Base-by-base conservation (phyloP, 37 sponge, comb jelly and placozoan species). In the Hexactinellida sp. region DNA sequence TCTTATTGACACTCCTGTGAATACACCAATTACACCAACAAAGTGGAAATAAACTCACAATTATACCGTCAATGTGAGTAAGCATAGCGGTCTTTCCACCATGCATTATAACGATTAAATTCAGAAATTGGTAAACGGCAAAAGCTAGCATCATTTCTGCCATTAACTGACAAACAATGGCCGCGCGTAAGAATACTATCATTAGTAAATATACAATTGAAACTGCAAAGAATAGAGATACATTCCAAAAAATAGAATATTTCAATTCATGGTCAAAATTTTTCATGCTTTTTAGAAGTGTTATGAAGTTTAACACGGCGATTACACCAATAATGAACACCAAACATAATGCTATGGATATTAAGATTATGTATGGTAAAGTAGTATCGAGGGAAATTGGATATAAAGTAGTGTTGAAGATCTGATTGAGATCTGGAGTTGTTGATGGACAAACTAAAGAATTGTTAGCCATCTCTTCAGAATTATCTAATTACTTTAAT, bases 81-180 rank as follows among this genome's bases (percentile, higher is more conserved):
- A 10, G 3, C 76, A 63, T 63, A 21, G 76, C 21, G 28, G 21
- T 23, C 76, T 63, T 63, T 28, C 76, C 76, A 25, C 76, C 76
- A n/a, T 63, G 30, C 21, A n/a, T 25, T 32, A 63, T 63, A 5
- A 63, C 13, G 3, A 63, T 21, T 1, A 63, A 63, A n/a, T 63
- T 63, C 30, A 63, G 30, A 23, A 63, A 63, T 63, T 63, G 76
- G 76, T 63, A 63, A 3, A 63, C 76, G 3, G 28, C 76, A 23
- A 63, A 63, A 21, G 76, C 76, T 10, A 63, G 76, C 76, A 63
- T 63, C 76, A 63, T 63, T 63, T 63, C 76, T 23, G 76, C 76
- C 13, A 63, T 21, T 1, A 63, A 23, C 30, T 63, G 76, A n/a
- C 76, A 63, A 23, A 63, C 13, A 63, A 63, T n/a, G 34, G 76